Evolutionary conservation across 1,140 invertebrate species (phyloP).

Genomic region (Chironomus striatipennis): DNA sequence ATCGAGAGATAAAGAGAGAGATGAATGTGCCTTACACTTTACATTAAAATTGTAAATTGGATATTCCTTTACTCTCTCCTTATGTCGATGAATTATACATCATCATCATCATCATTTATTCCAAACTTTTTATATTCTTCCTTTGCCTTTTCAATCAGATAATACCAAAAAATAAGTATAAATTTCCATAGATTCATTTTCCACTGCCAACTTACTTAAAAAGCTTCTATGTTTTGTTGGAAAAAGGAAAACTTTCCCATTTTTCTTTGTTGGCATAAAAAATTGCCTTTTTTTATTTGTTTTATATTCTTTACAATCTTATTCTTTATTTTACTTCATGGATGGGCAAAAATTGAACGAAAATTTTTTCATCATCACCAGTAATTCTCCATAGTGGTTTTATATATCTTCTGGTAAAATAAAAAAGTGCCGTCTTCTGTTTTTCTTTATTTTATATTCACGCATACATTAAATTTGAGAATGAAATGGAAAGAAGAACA

Average conservation of each 20-base stretch:
- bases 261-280: constrained; percentile 3
- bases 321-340: not conserved
- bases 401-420: not conserved
- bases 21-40: not conserved
- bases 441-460: not conserved
- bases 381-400: not conserved
- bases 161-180: not conserved
- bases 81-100: constrained; percentile 18
- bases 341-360: not conserved
- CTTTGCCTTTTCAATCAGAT: constrained; percentile 2
- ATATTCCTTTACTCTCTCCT: not conserved
- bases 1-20: too few species aligned
- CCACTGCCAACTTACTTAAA: not conserved
- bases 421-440: not conserved
- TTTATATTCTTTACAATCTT: not conserved
- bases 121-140: not conserved
- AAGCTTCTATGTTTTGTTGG: not conserved
- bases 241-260: not conserved
- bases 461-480: not conserved
- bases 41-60: constrained; percentile 22
- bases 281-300: constrained; percentile 5
- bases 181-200: constrained; percentile 14
- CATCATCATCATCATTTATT: constrained; percentile 17
- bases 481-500: not conserved
- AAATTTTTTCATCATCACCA: not conserved